Conservation (phyloP, 2,797 vertebrate genomes). For the Oreortyx pictus region DNA sequence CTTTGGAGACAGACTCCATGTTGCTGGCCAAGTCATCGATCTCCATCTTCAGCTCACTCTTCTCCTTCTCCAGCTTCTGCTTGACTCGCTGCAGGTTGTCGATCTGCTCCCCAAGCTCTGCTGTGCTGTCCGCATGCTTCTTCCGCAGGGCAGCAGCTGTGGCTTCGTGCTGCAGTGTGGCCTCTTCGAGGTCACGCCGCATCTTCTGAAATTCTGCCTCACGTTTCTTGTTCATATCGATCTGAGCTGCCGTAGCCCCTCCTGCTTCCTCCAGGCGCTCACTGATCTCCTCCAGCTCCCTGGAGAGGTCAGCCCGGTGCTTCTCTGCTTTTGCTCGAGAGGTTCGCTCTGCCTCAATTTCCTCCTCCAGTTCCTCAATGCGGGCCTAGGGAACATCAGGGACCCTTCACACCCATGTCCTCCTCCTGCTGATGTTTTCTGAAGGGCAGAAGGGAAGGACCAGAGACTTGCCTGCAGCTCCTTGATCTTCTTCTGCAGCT, state of each 20-base stretch:
- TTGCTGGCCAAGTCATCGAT: conserved; percentile 81
- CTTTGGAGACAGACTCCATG: conserved; percentile 29
- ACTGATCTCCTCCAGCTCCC: conserved; percentile 77
- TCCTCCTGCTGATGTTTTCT: not conserved
- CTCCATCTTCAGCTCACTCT: conserved; percentile 57
- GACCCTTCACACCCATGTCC: no score
- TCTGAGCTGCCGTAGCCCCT: not conserved
- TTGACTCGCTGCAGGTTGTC: no score
- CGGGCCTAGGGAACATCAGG: no score
- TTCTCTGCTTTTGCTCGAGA: conserved; percentile 69
- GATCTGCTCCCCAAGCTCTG: no score
- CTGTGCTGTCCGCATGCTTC: no score
- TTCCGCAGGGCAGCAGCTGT: conserved; percentile 73
- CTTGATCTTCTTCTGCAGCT: not conserved
- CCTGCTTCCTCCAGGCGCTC: conserved; percentile 63
- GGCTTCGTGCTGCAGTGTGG: conserved; percentile 77
- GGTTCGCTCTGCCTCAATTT: conserved; percentile 79
- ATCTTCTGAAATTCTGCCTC: conserved; percentile 80
- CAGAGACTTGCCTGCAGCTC: not conserved
- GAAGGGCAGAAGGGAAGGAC: not conserved
- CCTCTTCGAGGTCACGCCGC: not conserved
- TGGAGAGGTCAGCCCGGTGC: conserved; percentile 77
- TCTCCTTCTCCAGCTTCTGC: conserved; percentile 84
- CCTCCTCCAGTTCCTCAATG: conserved; percentile 46
- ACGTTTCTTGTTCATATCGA: conserved; percentile 82